These are phyloP conservation scores for Cydia amplana DNA, from an alignment of 1,140 invertebrate genomes.

Conservation along the genomic window DNA sequence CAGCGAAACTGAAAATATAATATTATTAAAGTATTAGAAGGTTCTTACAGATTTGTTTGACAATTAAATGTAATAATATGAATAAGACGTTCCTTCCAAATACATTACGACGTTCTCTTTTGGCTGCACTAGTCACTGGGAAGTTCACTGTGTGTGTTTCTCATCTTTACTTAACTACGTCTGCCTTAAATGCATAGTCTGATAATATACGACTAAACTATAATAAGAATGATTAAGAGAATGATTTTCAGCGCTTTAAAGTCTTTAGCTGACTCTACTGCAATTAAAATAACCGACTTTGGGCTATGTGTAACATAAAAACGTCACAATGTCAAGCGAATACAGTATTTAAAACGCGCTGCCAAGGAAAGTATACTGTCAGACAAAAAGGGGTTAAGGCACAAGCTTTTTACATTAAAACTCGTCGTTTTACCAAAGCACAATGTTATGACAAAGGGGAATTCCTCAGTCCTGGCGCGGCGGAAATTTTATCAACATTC, in stretches of 20 bases:
- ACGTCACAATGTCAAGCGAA: not conserved
- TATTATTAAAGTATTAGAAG: no score
- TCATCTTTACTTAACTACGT: no score
- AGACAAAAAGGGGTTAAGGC: not conserved
- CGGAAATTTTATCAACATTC: slow-evolving; percentile 30
- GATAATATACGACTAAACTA: no score
- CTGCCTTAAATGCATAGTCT: no score
- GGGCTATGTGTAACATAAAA: slow-evolving; percentile 12
- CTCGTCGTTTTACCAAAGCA: not conserved
- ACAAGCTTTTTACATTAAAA: not conserved
- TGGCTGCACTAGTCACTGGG: no score
- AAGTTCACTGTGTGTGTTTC: no score
- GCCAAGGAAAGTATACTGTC: not conserved
- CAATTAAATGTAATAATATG: no score
- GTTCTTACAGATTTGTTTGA: no score
- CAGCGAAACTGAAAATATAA: no score
- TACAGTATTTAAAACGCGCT: slow-evolving; percentile 21
- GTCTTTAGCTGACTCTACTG: not conserved
- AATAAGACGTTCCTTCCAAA: no score
- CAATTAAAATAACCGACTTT: not conserved
- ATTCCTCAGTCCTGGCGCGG: slow-evolving; percentile 4
- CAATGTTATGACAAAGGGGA: slow-evolving; percentile 27
- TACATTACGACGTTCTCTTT: no score
- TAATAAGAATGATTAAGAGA: no score
- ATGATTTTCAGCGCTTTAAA: not conserved